These are phyloP conservation scores for Nebria brevicollis DNA, from an alignment of 2,888 invertebrate genomes.

Conservation along the genomic window DNA sequence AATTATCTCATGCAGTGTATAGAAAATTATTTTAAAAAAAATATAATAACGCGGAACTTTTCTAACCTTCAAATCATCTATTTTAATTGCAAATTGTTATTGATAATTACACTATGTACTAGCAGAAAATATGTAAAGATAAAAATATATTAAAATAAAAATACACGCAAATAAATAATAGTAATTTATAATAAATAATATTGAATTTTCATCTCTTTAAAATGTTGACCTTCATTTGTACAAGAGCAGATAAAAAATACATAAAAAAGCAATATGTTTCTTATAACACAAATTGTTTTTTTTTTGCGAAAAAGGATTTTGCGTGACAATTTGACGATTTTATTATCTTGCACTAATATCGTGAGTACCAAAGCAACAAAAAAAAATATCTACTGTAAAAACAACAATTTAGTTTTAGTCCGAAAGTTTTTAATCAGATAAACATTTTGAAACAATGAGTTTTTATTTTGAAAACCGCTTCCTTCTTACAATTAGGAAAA, in stretches of 20 bases:
- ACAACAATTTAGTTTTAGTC: slow-evolving; percentile 9
- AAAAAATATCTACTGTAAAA: not conserved
- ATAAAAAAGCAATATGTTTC: not conserved
- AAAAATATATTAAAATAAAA: not conserved
- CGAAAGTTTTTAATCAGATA: slow-evolving; percentile 2
- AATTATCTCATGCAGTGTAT: not conserved
- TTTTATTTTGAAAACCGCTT: not conserved
- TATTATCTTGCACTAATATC: slow-evolving; percentile 5
- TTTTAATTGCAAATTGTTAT: not conserved
- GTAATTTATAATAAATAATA: no score
- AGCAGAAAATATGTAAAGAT: not conserved
- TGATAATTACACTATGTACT: not conserved
- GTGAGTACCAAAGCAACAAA: slow-evolving; percentile 12
- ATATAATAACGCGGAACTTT: not conserved
- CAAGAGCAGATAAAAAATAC: not conserved
- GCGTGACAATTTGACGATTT: slow-evolving; percentile 14
- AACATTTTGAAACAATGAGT: not conserved
- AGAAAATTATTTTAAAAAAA: not conserved
- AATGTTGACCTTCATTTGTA: not conserved
- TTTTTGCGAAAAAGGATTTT: not conserved
- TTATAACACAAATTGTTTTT: no score
- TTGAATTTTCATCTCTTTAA: not conserved
- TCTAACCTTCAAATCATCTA: not conserved
- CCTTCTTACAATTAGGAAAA: not conserved
- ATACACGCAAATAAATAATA: not conserved